Percentiles rank a stretch among this genome's conserved stretches.
Conservation (phyloP, 2,113 vertebrate species). For the Morone saxatilis region DNA sequence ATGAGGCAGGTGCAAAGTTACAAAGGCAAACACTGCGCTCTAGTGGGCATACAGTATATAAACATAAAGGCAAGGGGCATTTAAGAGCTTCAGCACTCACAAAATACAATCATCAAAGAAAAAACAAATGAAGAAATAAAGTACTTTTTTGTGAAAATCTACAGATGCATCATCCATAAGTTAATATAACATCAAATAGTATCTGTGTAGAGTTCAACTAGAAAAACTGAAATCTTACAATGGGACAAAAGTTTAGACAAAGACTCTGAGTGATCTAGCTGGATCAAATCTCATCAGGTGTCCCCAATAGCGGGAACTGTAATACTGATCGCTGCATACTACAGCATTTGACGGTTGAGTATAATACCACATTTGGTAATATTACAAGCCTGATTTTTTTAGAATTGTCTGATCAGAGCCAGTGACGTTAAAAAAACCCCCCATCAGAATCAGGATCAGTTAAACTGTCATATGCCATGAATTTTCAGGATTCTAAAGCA, state of each 20-base stretch:
- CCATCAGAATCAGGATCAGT: conserved; percentile 31
- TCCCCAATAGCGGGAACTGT: conserved; percentile 64
- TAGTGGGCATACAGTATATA: conserved; percentile 70
- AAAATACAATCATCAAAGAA: conserved; percentile 53
- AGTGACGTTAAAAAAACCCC: neutral
- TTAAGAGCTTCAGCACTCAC: conserved; percentile 53
- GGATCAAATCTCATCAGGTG: conserved; percentile 59
- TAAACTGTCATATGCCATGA: conserved; percentile 8
- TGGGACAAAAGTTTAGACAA: conserved; percentile 61
- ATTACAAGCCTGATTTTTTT: conserved; percentile 56
- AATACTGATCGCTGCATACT: conserved; percentile 78
- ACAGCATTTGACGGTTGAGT: conserved; percentile 68
- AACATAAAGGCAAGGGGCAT: conserved; percentile 40
- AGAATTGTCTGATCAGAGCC: conserved; percentile 35
- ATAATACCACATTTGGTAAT: conserved; percentile 76
- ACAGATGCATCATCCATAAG: conserved; percentile 72
- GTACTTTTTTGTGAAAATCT: conserved; percentile 66
- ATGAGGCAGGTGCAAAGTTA: conserved; percentile 71
- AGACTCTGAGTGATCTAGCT: conserved; percentile 59
- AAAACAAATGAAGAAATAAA: conserved; percentile 63
- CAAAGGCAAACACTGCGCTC: conserved; percentile 78
- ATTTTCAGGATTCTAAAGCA: neutral
- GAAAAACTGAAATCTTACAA: conserved; percentile 58
- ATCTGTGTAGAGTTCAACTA: conserved; percentile 59
- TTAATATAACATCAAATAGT: conserved; percentile 76